A percentile compares a stretch with the other conserved stretches of the same genome.
phyloP scores from a whole-genome alignment of 2,888 invertebrate species.

The Parasteatoda lunata region DNA sequence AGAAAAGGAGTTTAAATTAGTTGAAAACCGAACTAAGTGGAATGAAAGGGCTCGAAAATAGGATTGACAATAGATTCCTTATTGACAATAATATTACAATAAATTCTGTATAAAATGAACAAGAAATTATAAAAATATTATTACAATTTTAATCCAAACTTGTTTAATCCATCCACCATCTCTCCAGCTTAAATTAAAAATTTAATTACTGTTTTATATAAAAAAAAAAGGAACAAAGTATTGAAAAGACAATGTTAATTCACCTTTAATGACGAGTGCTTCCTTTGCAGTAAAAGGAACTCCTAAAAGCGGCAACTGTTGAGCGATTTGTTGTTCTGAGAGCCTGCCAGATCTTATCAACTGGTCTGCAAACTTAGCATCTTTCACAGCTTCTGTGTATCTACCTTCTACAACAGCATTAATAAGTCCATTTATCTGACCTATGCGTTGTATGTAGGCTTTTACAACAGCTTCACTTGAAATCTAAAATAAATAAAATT shows the following conservation, averaged over 20 bases:
- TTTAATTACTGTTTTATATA: too few species aligned
- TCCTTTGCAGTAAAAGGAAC: constrained; percentile 66
- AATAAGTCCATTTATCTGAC: constrained; percentile 73
- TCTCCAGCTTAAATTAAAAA: too few species aligned
- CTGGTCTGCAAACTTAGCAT: constrained; percentile 73
- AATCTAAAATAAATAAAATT: constrained; percentile 25
- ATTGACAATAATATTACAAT: too few species aligned
- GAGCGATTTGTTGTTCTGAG: constrained; percentile 26
- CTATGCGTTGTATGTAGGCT: constrained; percentile 73
- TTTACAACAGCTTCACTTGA: constrained; percentile 69
- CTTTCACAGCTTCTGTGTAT: constrained; percentile 73
- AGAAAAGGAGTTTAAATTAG: too few species aligned
- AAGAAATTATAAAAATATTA: too few species aligned
- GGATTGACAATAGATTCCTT: too few species aligned
- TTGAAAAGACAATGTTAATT: constrained; percentile 74
- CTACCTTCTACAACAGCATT: constrained; percentile 74
- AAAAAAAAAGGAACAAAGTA: too few species aligned
- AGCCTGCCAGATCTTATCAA: constrained; percentile 26
- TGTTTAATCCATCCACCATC: too few species aligned
- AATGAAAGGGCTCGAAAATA: too few species aligned
- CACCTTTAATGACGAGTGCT: constrained; percentile 76
- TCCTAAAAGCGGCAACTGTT: constrained; percentile 39
- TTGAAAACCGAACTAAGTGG: too few species aligned
- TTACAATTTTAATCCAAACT: too few species aligned
- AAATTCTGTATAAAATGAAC: too few species aligned